phyloP scores from a whole-genome alignment of 2,113 vertebrate genomes.

The Ia io region DNA sequence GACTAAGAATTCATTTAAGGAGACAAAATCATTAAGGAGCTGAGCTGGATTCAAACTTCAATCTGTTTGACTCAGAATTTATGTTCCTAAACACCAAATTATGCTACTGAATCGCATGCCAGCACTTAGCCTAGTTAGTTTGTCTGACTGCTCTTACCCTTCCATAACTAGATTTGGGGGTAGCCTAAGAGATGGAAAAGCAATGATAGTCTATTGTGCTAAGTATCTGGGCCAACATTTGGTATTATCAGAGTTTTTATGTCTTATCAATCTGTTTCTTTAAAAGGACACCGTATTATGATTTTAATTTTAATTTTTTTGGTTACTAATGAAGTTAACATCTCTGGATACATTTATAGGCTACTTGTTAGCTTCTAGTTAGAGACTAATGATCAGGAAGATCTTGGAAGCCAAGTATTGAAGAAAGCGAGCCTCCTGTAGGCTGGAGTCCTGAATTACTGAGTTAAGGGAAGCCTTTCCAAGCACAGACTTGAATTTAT shows the following conservation, averaged over 20 bases:
- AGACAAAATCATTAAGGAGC: not conserved
- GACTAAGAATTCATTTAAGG: not conserved
- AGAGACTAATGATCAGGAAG: not conserved
- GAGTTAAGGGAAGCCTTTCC: not conserved
- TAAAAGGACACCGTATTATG: not conserved
- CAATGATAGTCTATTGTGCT: not conserved
- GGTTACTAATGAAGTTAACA: not conserved
- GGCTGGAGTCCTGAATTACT: not conserved
- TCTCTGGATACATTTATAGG: not conserved
- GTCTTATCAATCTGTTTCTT: not conserved
- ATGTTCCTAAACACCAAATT: not conserved
- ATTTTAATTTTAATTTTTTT: slow-evolving; percentile 23
- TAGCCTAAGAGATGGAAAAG: not conserved
- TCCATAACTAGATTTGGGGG: not conserved
- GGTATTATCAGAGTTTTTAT: not conserved
- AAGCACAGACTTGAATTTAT: not conserved
- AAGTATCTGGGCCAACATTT: not conserved
- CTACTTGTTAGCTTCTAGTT: not conserved
- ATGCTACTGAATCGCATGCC: rapidly evolving
- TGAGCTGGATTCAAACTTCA: not conserved
- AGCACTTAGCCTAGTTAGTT: not conserved
- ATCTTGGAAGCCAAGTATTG: not conserved
- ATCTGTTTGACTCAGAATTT: not conserved
- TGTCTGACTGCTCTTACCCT: not conserved
- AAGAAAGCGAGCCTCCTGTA: not conserved